Base-by-base conservation (phyloP, 2,113 vertebrate species). In the Erpornis zantholeuca region DNA sequence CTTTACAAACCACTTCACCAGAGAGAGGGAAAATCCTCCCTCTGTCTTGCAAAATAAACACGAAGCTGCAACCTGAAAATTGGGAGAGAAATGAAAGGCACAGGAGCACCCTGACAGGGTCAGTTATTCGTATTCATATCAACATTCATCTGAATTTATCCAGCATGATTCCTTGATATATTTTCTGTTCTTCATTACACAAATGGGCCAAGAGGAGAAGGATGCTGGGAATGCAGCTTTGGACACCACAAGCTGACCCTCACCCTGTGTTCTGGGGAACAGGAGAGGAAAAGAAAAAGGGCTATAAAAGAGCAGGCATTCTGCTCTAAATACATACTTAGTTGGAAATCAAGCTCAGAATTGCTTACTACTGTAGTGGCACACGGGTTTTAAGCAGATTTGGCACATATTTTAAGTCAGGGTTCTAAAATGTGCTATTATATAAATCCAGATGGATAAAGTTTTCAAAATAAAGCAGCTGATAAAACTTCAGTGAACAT, bases 11-110 rank as follows among this genome's bases (percentile, higher is more conserved):
- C 15, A 9, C 27, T 82, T 69, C 42, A 66, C 47, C 29, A 60
- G 4, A 33, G 0, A 5, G 20, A 25, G 9, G 11, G 20, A 20
- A 50, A 45, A 70, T 7, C 12, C 24, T 40, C 9, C 20, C 33
- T 31, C 33, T 12, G 10, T 5, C 63, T 40, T 52, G 23, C 25
- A 80, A 71, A 88, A 64, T 10, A 72, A 88, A 36, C 52, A 68
- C 0, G 0, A 49, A 33, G 8, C 20, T 63, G 7, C 12, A 61
- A 17, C 12, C 4, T 5, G 29, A 45, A 85, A 71, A 45, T 0
- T 4, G 2, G 31, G 22, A 64, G 44, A 44, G 35, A 50, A 6
- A 12, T 1, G 12, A 56, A 78, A 40, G 25, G 53, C 15, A n/a
- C 24, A 38, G 16, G 8, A 73, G 23, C 7, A 29, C 10, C 7